Conservation (phyloP, 2,797 vertebrate species). For the Tapera naevia region DNA sequence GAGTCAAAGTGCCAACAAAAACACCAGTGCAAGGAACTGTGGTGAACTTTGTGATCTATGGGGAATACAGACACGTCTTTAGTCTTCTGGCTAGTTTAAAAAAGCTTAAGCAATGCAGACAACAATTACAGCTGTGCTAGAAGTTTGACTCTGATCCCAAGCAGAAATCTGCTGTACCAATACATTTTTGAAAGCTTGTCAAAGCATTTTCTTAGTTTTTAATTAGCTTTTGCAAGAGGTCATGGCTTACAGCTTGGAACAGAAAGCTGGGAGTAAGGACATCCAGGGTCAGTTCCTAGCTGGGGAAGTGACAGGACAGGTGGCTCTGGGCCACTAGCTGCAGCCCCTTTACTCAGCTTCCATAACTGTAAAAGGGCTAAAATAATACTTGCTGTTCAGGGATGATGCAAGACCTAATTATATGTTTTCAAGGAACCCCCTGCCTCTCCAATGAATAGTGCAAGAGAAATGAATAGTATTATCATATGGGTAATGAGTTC, state of each 20-base stretch:
- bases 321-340: neutral
- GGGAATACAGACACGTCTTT: neutral
- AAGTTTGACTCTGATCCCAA: neutral
- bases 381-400: neutral
- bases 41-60: neutral
- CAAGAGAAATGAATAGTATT: conserved; percentile 25
- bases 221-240: neutral
- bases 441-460: neutral
- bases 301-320: neutral
- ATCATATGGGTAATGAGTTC: conserved; percentile 53
- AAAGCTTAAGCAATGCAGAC: neutral
- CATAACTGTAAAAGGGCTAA: neutral
- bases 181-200: neutral
- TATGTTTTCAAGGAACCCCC: neutral
- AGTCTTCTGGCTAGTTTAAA: neutral
- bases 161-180: neutral
- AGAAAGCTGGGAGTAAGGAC: neutral
- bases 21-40: neutral
- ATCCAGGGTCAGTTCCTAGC: neutral
- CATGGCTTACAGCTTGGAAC: neutral
- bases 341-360: neutral
- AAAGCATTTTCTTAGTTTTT: neutral
- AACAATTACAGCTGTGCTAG: neutral
- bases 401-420: conserved; percentile 18
- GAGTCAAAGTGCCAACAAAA: neutral